Conservation (phyloP, 2,888 invertebrate species). For the Luperina nickerlii region DNA sequence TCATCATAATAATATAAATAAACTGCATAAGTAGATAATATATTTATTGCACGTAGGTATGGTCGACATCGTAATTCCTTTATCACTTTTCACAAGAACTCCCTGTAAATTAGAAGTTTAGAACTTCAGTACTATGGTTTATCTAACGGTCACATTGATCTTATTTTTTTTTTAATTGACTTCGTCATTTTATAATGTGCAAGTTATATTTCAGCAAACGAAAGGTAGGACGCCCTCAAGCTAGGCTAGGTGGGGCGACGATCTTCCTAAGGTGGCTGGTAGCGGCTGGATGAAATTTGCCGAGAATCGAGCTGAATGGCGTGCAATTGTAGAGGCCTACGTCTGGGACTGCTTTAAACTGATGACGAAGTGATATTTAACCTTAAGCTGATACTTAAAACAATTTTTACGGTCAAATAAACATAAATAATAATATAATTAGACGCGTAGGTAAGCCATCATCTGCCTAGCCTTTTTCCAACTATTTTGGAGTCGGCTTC, state of each 20-base stretch:
- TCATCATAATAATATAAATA: constrained; percentile 87
- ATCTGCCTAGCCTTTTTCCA: no score
- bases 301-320: no score
- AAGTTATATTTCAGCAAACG: not conserved
- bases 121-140: not conserved
- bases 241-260: no score
- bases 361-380: not conserved
- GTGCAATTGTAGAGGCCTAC: no score
- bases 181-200: not conserved
- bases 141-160: no score
- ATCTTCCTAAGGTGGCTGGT: no score
- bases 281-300: no score
- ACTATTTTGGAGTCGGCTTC: no score
- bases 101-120: not conserved
- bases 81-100: not conserved
- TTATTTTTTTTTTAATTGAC: no score
- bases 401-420: not conserved
- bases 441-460: no score
- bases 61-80: not conserved
- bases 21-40: not conserved
- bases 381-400: no score
- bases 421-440: not conserved
- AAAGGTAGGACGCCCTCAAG: not conserved
- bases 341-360: no score
- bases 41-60: not conserved